These are phyloP conservation scores for Hydrotaea diabolus DNA, from an alignment of 2,888 invertebrate genomes.

Conservation along the genomic window DNA sequence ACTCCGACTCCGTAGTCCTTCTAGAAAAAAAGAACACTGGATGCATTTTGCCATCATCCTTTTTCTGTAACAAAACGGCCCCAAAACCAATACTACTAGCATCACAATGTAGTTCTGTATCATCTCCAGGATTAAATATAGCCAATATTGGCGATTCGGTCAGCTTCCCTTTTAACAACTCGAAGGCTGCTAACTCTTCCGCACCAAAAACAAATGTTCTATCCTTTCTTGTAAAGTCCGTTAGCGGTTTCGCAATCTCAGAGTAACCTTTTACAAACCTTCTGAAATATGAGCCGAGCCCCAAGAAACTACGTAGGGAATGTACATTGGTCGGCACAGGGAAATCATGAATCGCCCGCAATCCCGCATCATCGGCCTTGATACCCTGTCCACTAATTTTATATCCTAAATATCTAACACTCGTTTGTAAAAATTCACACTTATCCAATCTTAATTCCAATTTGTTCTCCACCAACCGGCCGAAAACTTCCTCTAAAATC, in stretches of 20 bases:
- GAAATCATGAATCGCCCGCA: background rate
- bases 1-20: constrained; percentile 76
- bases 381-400: constrained; percentile 43
- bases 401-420: constrained; percentile 54
- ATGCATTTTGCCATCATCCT: constrained; percentile 70
- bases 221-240: constrained; percentile 57
- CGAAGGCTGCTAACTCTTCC: constrained; percentile 51
- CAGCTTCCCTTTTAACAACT: constrained; percentile 51
- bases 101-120: constrained; percentile 76
- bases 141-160: constrained; percentile 52
- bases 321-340: constrained; percentile 14
- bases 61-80: constrained; percentile 73
- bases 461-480: constrained; percentile 20
- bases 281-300: constrained; percentile 56
- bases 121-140: constrained; percentile 71
- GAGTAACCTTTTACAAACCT: constrained; percentile 63
- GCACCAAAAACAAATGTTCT: constrained; percentile 60
- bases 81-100: constrained; percentile 74
- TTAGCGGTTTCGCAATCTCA: constrained; percentile 46
- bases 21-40: constrained; percentile 74
- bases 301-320: constrained; percentile 46
- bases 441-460: constrained; percentile 55
- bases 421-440: constrained; percentile 47
- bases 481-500: constrained; percentile 45
- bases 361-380: constrained; percentile 37